These are phyloP conservation scores for Coelinius sp. DNA, from an alignment of 2,888 invertebrate species.

Conservation along the genomic window DNA sequence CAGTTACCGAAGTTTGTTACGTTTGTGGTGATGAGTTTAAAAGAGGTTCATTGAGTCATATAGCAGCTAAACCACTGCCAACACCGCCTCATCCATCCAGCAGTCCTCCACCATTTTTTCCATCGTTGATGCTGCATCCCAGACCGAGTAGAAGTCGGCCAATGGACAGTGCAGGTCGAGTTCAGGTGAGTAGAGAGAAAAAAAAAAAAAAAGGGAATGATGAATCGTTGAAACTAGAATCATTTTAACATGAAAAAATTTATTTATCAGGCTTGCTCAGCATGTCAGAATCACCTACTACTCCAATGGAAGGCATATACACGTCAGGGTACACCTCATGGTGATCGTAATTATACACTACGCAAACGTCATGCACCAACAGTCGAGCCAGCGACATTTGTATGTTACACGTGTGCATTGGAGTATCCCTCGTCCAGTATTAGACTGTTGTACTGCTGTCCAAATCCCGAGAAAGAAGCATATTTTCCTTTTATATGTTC, in stretches of 20 bases:
- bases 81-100: conserved; percentile 65
- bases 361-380: conserved; percentile 82
- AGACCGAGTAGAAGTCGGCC: conserved; percentile 88
- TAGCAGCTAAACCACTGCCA: conserved; percentile 74
- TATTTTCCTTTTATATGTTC: conserved; percentile 91
- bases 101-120: conserved; percentile 77
- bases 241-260: not conserved
- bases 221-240: not conserved
- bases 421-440: conserved; percentile 85
- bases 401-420: conserved; percentile 91
- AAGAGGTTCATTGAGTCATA: conserved; percentile 84
- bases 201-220: not conserved
- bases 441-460: conserved; percentile 86
- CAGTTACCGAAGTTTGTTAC: conserved; percentile 90
- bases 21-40: conserved; percentile 91
- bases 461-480: conserved; percentile 88
- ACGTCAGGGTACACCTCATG: conserved; percentile 80
- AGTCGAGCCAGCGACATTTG: conserved; percentile 80
- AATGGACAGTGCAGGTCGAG: conserved; percentile 84
- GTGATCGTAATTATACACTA: conserved; percentile 85
- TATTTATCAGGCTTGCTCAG: conserved; percentile 80
- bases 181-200: conserved; percentile 63
- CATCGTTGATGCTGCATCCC: conserved; percentile 80
- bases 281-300: conserved; percentile 87
- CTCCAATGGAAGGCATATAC: conserved; percentile 89